Percentiles rank a stretch among this genome's conserved stretches.
Conservation (phyloP, 1,140 invertebrate genomes). For the Ostrea edulis region DNA sequence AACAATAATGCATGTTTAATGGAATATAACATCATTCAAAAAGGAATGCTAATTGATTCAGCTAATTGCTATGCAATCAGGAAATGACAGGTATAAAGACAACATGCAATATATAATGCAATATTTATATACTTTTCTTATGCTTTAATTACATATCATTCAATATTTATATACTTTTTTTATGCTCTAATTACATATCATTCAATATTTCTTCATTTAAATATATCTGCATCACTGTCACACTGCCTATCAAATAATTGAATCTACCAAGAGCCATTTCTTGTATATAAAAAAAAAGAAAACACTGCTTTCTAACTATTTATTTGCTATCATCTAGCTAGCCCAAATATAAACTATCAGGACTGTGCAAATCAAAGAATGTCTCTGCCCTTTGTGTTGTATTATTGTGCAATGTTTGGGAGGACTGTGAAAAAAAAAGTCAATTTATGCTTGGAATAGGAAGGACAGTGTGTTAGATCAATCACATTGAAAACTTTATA, state of each 20-base stretch:
- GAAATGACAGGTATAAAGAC: conserved; percentile 18
- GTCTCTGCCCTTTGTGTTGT: background rate
- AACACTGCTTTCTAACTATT: background rate
- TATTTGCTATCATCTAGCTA: background rate
- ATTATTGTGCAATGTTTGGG: background rate
- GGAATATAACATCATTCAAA: background rate
- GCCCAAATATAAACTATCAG: background rate
- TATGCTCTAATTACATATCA: background rate
- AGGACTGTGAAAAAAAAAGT: background rate
- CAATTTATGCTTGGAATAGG: conserved; percentile 1
- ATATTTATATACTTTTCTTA: background rate
- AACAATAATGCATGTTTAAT: background rate
- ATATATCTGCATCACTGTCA: background rate
- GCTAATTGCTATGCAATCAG: background rate
- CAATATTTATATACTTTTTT: background rate
- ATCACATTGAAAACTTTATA: background rate
- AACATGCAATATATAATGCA: conserved; percentile 8
- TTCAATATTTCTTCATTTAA: background rate
- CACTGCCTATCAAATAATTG: background rate
- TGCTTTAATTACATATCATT: background rate
- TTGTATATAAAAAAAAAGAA: background rate
- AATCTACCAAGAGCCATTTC: background rate
- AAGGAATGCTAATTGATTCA: background rate
- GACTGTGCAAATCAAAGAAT: background rate
- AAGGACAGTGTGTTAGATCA: conserved; percentile 4